Conservation (phyloP, 2,888 invertebrate species). For the Xanthorhoe spadicearia region DNA sequence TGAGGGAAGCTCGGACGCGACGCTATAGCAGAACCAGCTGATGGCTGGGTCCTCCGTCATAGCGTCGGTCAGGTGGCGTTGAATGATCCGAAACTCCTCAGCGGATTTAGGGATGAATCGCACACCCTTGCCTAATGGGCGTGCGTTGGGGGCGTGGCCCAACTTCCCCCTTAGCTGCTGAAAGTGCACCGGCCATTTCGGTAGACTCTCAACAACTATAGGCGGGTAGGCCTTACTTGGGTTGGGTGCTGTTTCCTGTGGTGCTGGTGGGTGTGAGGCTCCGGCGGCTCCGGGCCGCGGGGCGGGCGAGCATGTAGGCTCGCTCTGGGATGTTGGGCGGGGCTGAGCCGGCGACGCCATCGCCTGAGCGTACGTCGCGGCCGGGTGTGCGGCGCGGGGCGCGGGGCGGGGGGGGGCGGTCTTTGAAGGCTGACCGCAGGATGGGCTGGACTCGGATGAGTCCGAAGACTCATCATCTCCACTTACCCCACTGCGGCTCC, state of each 20-base stretch:
- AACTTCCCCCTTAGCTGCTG: background rate
- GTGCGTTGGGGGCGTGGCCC: conserved; percentile 19
- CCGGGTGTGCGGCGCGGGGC: background rate
- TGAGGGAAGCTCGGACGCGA: background rate
- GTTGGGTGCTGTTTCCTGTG: background rate
- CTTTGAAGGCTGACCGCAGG: no score
- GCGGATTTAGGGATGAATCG: conserved; percentile 22
- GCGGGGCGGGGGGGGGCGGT: no score
- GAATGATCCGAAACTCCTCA: conserved; percentile 35
- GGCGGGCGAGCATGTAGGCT: background rate
- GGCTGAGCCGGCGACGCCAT: background rate
- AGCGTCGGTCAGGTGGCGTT: conserved; percentile 32
- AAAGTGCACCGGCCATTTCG: conserved; percentile 14
- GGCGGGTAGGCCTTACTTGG: conserved; percentile 12
- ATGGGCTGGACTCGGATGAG: no score
- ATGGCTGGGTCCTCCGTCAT: conserved; percentile 17
- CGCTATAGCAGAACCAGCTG: conserved; percentile 40
- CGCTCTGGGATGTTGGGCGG: background rate
- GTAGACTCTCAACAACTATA: conserved; percentile 37
- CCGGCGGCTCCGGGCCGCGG: background rate
- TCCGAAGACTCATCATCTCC: no score
- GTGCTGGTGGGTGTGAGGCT: background rate
- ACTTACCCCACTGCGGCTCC: no score
- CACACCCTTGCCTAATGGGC: conserved; percentile 17
- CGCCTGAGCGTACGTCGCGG: background rate